These are phyloP conservation scores for Datnioides undecimradiatus DNA, from an alignment of 2,113 vertebrate genomes.

Conservation along the genomic window DNA sequence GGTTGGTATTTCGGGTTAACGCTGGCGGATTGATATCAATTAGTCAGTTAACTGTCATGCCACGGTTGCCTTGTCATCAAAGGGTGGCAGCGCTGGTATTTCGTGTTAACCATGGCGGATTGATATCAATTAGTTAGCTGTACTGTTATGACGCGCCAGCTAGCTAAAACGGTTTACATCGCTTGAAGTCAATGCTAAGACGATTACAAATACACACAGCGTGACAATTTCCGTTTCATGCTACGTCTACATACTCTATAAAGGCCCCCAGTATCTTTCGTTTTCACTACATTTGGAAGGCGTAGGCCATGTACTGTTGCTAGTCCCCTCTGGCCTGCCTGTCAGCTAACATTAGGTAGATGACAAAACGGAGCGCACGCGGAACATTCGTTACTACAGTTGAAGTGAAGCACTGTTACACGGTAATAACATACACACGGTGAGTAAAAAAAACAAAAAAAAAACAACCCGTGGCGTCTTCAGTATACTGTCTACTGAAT, in stretches of 20 bases:
- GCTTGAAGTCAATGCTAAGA: not conserved
- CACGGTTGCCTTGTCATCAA: no score
- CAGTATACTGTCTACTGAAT: not conserved
- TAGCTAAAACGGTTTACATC: not conserved
- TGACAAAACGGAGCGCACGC: not conserved
- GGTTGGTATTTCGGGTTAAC: not conserved
- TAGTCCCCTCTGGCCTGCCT: not conserved
- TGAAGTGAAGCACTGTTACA: not conserved
- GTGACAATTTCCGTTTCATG: not conserved
- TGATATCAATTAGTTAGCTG: no score
- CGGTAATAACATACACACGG: not conserved
- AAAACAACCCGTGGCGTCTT: no score
- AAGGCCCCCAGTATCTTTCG: not conserved
- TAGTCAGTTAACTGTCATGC: not conserved
- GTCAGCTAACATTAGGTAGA: not conserved
- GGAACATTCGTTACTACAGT: not conserved
- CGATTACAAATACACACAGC: fast-evolving
- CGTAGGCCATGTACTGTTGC: not conserved
- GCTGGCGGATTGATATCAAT: not conserved
- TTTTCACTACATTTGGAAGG: not conserved
- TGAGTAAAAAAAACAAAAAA: not conserved
- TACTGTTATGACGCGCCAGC: no score
- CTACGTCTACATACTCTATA: not conserved
- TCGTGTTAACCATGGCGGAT: no score
- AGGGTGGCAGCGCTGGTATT: no score